A percentile compares a stretch with the other conserved stretches of the same genome.
These are phyloP conservation scores for Characodon lateralis DNA, from an alignment of 2,797 vertebrate genomes.

Conservation along the genomic window DNA sequence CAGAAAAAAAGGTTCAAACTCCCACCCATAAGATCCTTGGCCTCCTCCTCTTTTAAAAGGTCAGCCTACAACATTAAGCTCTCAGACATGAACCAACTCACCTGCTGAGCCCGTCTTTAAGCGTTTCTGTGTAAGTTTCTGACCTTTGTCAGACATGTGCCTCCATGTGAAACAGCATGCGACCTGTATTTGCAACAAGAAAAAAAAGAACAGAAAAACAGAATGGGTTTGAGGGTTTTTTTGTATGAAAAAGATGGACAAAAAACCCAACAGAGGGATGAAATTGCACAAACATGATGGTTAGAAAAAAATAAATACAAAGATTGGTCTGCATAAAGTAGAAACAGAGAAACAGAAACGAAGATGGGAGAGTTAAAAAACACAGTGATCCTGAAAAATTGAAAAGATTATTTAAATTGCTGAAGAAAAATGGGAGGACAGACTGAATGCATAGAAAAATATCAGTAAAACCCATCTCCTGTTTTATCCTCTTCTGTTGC, in stretches of 20 bases:
- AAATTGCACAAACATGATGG: conserved; percentile 20
- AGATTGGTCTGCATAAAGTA: neutral
- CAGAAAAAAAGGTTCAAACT: neutral
- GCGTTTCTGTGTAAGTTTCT: conserved; percentile 47
- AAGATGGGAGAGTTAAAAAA: neutral
- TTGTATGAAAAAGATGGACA: conserved; percentile 1
- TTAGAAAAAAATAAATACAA: conserved; percentile 9
- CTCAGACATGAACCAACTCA: conserved; percentile 44
- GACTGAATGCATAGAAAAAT: neutral
- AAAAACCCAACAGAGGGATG: conserved; percentile 4
- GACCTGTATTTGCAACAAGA: conserved; percentile 56
- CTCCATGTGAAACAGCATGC: conserved; percentile 49
- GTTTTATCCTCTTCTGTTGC: neutral
- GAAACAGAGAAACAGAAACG: conserved; percentile 3
- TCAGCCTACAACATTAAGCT: conserved; percentile 21
- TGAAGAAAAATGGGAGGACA: conserved; percentile 16
- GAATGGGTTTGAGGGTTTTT: neutral
- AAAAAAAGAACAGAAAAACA: conserved; percentile 8
- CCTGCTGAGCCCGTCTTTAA: conserved; percentile 53
- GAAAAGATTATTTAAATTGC: neutral
- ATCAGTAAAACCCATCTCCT: neutral
- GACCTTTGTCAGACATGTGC: conserved; percentile 63
- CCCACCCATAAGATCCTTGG: neutral
- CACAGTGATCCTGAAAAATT: neutral
- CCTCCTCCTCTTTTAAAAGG: conserved; percentile 48